phyloP scores from a whole-genome alignment of 2,888 invertebrate genomes.

The Hybos culiciformis region DNA sequence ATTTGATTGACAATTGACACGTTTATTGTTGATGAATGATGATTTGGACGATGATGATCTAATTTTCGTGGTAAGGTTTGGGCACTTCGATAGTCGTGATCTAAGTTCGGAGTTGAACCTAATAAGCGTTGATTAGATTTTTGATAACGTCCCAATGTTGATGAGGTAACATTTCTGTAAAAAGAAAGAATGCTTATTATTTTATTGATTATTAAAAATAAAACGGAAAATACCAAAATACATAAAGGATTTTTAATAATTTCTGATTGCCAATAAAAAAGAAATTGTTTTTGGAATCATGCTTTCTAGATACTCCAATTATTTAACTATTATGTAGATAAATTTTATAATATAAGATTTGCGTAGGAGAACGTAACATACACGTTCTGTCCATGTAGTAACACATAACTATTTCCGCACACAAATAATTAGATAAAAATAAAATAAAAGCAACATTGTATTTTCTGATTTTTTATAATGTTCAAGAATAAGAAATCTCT shows the following conservation, averaged over 20 bases:
- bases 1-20: constrained; percentile 46
- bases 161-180: constrained; percentile 32
- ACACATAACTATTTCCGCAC: no score
- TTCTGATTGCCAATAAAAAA: no score
- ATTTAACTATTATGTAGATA: no score
- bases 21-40: constrained; percentile 49
- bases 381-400: no score
- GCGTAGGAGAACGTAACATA: no score
- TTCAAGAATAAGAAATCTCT: no score
- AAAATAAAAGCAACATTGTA: no score
- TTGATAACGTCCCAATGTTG: constrained; percentile 69
- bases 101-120: constrained; percentile 38
- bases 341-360: no score
- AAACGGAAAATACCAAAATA: not conserved
- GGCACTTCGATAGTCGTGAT: constrained; percentile 42
- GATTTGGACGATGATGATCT: constrained; percentile 20
- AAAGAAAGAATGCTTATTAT: not conserved
- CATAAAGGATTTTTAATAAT: not conserved
- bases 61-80: constrained; percentile 65
- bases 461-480: no score
- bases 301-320: no score
- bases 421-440: no score
- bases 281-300: no score
- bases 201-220: not conserved
- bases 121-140: constrained; percentile 63